Evolutionary conservation across 2,888 invertebrate species (phyloP).

Genomic region (Ormyrus nitidulus): DNA sequence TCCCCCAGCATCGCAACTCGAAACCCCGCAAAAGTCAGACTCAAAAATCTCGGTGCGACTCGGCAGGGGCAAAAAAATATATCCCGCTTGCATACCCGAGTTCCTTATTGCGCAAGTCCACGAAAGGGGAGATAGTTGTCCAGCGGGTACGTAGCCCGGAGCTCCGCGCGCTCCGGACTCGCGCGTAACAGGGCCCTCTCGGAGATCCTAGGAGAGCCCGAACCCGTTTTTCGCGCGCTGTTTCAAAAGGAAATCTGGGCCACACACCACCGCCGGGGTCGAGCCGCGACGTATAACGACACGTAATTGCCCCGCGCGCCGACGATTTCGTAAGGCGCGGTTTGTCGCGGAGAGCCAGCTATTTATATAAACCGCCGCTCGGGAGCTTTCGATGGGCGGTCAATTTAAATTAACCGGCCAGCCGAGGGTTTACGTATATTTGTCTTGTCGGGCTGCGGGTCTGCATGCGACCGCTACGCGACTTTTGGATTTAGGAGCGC

Average conservation of each 20-base stretch:
- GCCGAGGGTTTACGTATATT: too few species aligned
- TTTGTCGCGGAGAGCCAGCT: not conserved
- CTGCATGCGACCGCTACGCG: too few species aligned
- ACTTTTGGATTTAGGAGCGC: too few species aligned
- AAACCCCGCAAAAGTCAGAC: too few species aligned
- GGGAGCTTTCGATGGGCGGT: conserved; percentile 7
- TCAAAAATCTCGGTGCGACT: too few species aligned
- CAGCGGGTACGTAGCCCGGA: conserved; percentile 58
- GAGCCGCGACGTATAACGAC: conserved; percentile 4
- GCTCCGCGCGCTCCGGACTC: not conserved
- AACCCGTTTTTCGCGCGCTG: conserved; percentile 39
- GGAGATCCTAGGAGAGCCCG: conserved; percentile 19
- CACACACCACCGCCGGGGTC: conserved; percentile 19
- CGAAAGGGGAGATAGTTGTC: conserved; percentile 71
- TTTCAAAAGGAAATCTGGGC: conserved; percentile 50
- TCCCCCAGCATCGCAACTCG: too few species aligned
- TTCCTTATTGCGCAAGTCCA: conserved; percentile 63
- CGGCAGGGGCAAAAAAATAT: too few species aligned
- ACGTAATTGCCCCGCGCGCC: conserved; percentile 20
- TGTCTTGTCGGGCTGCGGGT: too few species aligned
- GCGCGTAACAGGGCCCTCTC: conserved; percentile 45
- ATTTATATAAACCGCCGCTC: conserved; percentile 15
- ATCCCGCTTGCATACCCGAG: too few species aligned
- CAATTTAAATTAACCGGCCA: not conserved
- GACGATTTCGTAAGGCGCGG: conserved; percentile 36